These are phyloP conservation scores for Noturus placidus DNA, from an alignment of 2,113 vertebrate species.

Conservation along the genomic window DNA sequence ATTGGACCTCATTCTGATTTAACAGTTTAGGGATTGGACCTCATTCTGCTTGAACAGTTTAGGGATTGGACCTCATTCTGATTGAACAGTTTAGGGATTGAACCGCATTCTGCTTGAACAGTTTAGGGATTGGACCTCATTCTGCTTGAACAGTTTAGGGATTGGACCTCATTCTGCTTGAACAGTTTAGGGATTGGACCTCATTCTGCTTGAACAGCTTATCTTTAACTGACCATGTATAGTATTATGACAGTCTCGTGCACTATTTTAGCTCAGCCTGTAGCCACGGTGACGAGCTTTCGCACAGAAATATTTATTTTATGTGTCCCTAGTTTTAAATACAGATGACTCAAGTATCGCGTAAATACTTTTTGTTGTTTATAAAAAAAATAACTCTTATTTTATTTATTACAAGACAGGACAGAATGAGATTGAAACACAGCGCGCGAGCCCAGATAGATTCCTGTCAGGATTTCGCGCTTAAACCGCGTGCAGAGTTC, in stretches of 20 bases:
- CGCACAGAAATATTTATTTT: not conserved
- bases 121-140: too few relatives aligned
- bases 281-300: not conserved
- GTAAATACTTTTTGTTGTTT: not conserved
- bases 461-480: conserved; percentile 58
- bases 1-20: too few relatives aligned
- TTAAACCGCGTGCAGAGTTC: conserved; percentile 55
- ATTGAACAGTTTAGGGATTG: too few relatives aligned
- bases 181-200: too few relatives aligned
- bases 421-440: not conserved
- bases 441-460: not conserved
- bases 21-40: too few relatives aligned
- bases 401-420: not conserved
- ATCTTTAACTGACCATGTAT: too few relatives aligned
- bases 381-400: not conserved
- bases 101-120: too few relatives aligned
- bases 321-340: not conserved
- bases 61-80: too few relatives aligned
- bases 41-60: too few relatives aligned
- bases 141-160: too few relatives aligned
- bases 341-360: not conserved
- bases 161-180: too few relatives aligned
- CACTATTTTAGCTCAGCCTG: not conserved
- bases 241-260: not conserved
- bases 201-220: too few relatives aligned